These are phyloP conservation scores for Cabera pusaria DNA, from an alignment of 2,888 invertebrate genomes.

Conservation along the genomic window DNA sequence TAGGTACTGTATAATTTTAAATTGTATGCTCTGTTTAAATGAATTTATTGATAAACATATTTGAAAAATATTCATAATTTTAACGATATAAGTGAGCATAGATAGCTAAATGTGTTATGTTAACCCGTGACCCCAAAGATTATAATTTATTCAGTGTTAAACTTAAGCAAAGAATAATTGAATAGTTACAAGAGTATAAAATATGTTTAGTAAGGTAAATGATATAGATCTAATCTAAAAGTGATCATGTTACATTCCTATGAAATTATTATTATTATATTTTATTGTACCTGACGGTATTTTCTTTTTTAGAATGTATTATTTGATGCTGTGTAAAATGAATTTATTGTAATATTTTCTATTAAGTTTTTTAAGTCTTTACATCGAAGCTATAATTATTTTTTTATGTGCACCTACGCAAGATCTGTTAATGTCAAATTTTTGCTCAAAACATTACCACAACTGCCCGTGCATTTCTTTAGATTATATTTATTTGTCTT, in stretches of 20 bases:
- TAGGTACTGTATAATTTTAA: no score
- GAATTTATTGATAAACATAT: no score
- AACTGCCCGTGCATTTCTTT: no score
- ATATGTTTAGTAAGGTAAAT: conserved; percentile 9
- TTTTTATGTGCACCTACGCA: conserved; percentile 9
- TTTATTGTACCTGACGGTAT: conserved; percentile 20
- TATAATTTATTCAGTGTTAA: conserved; percentile 10
- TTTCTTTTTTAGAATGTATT: conserved; percentile 4
- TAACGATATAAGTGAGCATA: conserved; percentile 1
- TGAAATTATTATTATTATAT: no score
- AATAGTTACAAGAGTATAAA: conserved; percentile 7
- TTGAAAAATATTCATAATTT: no score
- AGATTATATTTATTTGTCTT: no score
- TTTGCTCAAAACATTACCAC: no score
- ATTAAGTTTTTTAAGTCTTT: conserved; percentile 8
- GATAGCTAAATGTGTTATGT: conserved; percentile 1
- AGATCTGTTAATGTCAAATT: no score
- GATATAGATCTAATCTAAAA: conserved; percentile 21
- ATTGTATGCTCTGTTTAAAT: no score
- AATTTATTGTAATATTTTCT: conserved; percentile 1
- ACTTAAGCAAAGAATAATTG: conserved; percentile 8
- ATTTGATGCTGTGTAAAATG: conserved; percentile 8
- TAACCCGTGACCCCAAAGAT: conserved; percentile 5
- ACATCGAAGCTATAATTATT: conserved; percentile 3
- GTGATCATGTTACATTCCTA: conserved; percentile 20